Base-by-base conservation (phyloP, 92 coral and sea anemone species). In the Epizoanthus ramosus region DNA sequence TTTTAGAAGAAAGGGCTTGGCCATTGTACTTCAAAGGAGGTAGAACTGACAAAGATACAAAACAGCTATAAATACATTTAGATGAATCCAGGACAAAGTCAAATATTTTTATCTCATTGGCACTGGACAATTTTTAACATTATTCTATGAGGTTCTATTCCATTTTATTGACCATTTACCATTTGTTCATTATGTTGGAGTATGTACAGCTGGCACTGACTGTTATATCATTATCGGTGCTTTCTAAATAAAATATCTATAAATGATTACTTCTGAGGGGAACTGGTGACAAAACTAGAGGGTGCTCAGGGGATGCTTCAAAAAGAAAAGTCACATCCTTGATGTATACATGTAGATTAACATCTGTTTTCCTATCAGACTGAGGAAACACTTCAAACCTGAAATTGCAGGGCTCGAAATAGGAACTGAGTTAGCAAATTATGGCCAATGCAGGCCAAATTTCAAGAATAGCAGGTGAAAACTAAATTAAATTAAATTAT, bases 251-350 rank as follows among this genome's bases (percentile, higher is more conserved):
- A 65, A 65, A 65, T 65, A 65, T 65, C 71, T 65, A 65, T 65
- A 65, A 65, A 18, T 65, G 71, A 65, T 65, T 65, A 65, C 41
- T 65, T 65, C 41, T 65, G 71, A 31, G 71, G 71, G 71, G 41
- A 65, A 65, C 71, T 65, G 71, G 71, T 65, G 71, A 65, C 71
- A 65, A 65, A 23, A 65, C 41, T 65, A 65, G 71, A 65, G 37
- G 71, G 71, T 65, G 71, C 71, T 65, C 71, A 65, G 71, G 71
- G 71, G 71, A 65, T 65, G 71, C 71, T 65, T 65, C 71, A 65
- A 65, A 65, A 65, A 65, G 71, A 65, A 65, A 65, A 23, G 71
- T 65, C 71, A 65, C 71, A 65, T 65, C 71, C 71, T 60, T 60
- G n/a, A 60, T 60, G 66, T 60, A 60, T 10, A 60, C 66, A 60